A percentile compares a stretch with the other conserved stretches of the same genome.
Conservation (phyloP, 2,888 invertebrate genomes). For the Pantelozetes paolii region DNA sequence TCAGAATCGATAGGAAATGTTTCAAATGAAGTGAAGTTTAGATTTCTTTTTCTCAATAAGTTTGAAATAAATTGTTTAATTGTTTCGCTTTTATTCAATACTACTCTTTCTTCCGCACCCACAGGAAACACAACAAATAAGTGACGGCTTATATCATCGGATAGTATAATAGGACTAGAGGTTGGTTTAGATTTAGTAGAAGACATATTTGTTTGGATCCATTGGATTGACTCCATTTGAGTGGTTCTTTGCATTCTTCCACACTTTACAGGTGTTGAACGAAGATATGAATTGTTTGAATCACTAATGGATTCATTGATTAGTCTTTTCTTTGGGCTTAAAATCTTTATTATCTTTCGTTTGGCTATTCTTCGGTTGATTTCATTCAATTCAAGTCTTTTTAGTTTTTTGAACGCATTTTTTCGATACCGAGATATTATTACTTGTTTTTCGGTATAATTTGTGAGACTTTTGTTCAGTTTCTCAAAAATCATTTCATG, state of each 20-base stretch:
- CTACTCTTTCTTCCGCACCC: constrained; percentile 2
- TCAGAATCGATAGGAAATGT: neutral
- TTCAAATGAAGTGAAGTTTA: constrained; percentile 17
- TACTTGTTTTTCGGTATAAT: neutral
- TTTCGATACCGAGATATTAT: neutral
- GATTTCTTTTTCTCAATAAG: neutral
- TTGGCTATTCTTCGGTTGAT: neutral
- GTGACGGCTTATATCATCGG: neutral
- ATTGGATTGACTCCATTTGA: constrained; percentile 19
- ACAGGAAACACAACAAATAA: neutral
- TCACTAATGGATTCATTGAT: neutral
- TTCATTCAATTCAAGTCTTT: neutral
- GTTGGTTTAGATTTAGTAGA: neutral
- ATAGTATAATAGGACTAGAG: neutral
- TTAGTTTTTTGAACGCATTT: constrained; percentile 4
- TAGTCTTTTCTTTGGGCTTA: constrained; percentile 4
- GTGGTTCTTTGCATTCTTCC: neutral
- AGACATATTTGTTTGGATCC: constrained; percentile 17
- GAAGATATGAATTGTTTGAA: neutral
- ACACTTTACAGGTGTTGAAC: neutral
- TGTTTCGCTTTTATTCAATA: neutral
- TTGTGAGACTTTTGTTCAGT: neutral
- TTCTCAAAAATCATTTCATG: constrained; percentile 1
- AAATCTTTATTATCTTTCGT: neutral
- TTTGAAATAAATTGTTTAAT: neutral